Evolutionary conservation across 1,140 invertebrate species (phyloP), one percentile per base, ranked within the genome.

Genomic region (Brachionus calyciflorus): DNA sequence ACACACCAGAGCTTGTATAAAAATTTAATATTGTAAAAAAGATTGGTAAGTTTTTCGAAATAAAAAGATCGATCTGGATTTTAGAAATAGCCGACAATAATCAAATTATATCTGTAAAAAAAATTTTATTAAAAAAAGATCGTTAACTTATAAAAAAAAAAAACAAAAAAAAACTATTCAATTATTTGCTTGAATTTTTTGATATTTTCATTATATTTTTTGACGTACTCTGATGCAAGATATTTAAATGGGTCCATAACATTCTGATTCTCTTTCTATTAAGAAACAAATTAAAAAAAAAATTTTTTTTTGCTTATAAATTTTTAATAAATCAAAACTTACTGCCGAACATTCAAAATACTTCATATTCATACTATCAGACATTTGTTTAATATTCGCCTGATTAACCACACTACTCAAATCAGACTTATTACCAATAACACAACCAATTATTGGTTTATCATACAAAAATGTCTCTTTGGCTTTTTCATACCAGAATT

Each of bases 301-400:
- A n/a, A n/a, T n/a, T 40, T 14, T 1, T 49, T 49, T 2, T 21
- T 19, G 0, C 9, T 14, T 26, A 26, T 24, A 46, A 19, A 26
- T 7, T n/a, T 2, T 9, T 3, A 37, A 37, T n/a, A 37, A 30
- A 33, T 10, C 7, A 24, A 5, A 21, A n/a, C 69, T 48, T 75
- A 75, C 69, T 9, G 73, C 73, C 10, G 73, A 76, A 60, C 73
- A 76, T 57, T 76, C 73, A 76, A 76, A 76, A 33, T 21, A 37
- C 41, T 41, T 55, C 73, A 76, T 57, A 12, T 76, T 76, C 10
- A 55, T 41, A 28, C 73, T 57, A 10, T 55, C 51, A 41, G 73
- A 49, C 19, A 76, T 6, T 46, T 76, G 73, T 14, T 76, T 76
- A 24, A 12, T 51, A 17, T 40, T 41, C 2, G 41, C 21, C 26